Evolutionary conservation across 1,140 invertebrate genomes (phyloP).

Genomic region (Bradysia coprophila): DNA sequence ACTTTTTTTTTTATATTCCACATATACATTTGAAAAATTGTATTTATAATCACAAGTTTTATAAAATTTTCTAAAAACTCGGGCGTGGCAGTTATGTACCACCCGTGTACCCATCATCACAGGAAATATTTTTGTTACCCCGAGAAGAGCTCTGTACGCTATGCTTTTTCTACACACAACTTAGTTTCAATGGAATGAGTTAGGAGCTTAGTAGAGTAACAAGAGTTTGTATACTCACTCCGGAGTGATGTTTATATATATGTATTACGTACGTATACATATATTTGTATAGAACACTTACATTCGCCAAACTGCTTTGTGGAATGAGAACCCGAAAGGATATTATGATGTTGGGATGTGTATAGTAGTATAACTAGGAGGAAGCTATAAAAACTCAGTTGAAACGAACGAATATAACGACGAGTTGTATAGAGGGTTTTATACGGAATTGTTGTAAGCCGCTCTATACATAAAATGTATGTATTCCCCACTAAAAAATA

Average conservation of each 20-base stretch:
- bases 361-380: neutral
- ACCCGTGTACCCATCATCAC: neutral
- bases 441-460: neutral
- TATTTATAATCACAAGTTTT: neutral
- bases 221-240: neutral
- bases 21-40: neutral
- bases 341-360: neutral
- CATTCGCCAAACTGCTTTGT: neutral
- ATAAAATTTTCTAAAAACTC: neutral
- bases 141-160: too few relatives aligned
- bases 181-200: neutral
- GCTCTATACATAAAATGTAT: too few relatives aligned
- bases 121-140: too few relatives aligned
- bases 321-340: neutral
- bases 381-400: neutral
- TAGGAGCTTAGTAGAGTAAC: neutral
- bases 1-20: too few relatives aligned
- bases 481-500: neutral
- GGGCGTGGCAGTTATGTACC: neutral
- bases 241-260: too few relatives aligned
- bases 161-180: neutral
- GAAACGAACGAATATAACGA: too few relatives aligned
- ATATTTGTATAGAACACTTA: too few relatives aligned
- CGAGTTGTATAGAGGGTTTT: neutral
- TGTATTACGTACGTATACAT: too few relatives aligned